phyloP scores from a whole-genome alignment of 1,140 invertebrate genomes.

The Goniozus legneri region DNA sequence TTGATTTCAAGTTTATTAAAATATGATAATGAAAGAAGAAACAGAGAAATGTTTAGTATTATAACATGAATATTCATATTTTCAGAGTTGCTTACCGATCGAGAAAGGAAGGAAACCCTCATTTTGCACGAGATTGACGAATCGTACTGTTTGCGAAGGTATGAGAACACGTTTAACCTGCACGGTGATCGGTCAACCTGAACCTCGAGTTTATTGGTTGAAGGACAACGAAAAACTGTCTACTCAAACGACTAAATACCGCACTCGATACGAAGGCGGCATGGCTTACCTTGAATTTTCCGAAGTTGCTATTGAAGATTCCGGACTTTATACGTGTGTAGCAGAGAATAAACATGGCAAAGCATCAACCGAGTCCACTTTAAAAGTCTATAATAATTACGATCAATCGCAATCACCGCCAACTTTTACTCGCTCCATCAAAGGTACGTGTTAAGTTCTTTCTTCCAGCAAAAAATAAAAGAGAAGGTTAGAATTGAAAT shows the following conservation, averaged over 20 bases:
- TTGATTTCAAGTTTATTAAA: slow-evolving; percentile 7
- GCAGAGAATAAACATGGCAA: slow-evolving; percentile 72
- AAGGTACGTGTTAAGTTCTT: slow-evolving; percentile 55
- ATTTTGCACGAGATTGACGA: slow-evolving; percentile 77
- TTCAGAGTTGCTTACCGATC: slow-evolving; percentile 21
- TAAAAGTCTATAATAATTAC: slow-evolving; percentile 69
- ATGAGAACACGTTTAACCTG: slow-evolving; percentile 78
- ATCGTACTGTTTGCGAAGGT: slow-evolving; percentile 70
- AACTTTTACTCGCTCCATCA: slow-evolving; percentile 69
- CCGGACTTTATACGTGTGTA: slow-evolving; percentile 71
- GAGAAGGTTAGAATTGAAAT: slow-evolving; percentile 19
- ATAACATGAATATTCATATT: slow-evolving; percentile 7
- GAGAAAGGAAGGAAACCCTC: slow-evolving; percentile 64
- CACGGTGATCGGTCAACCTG: slow-evolving; percentile 75
- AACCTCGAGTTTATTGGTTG: slow-evolving; percentile 78
- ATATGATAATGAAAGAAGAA: slow-evolving; percentile 4
- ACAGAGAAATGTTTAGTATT: background rate
- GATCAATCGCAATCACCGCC: slow-evolving; percentile 66
- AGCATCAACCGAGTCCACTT: slow-evolving; percentile 63
- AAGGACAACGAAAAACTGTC: slow-evolving; percentile 68
- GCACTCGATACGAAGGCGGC: slow-evolving; percentile 61
- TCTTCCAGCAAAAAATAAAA: background rate
- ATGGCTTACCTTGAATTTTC: slow-evolving; percentile 74
- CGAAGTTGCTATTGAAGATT: slow-evolving; percentile 62
- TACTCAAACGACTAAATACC: slow-evolving; percentile 56